phyloP scores from a whole-genome alignment of 2,888 invertebrate species.

The Cepaea hortensis region DNA sequence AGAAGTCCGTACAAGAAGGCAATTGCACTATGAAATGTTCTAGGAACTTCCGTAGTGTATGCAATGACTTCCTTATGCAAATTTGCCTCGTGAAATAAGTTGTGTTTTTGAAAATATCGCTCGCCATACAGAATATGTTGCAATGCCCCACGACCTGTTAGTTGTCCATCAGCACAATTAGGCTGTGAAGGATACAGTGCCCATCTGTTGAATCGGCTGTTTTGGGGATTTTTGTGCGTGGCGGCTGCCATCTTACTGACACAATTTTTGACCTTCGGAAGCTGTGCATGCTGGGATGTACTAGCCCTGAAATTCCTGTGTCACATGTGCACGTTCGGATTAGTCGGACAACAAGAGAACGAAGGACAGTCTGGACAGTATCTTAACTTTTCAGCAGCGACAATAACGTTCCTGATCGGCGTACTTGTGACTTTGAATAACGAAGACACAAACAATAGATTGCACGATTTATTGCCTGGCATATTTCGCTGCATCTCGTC shows the following conservation, averaged over 20 bases:
- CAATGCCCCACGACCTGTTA: slow-evolving; percentile 87
- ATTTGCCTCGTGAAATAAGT: slow-evolving; percentile 66
- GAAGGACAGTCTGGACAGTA: too few relatives aligned
- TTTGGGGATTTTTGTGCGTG: slow-evolving; percentile 4
- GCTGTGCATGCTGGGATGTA: slow-evolving; percentile 36
- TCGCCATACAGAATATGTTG: slow-evolving; percentile 87
- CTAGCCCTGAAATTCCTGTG: slow-evolving; percentile 52
- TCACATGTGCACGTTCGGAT: too few relatives aligned
- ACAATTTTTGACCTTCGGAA: slow-evolving; percentile 48
- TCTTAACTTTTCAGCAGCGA: too few relatives aligned
- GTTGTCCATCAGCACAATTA: slow-evolving; percentile 87
- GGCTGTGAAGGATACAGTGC: slow-evolving; percentile 64
- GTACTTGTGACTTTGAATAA: too few relatives aligned
- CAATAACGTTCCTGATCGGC: too few relatives aligned
- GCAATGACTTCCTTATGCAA: slow-evolving; percentile 78
- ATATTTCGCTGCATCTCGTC: too few relatives aligned
- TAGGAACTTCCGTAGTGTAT: slow-evolving; percentile 88
- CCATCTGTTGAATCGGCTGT: slow-evolving; percentile 55
- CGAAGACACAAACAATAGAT: too few relatives aligned
- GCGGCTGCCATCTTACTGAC: slow-evolving; percentile 52
- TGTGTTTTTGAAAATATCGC: slow-evolving; percentile 71
- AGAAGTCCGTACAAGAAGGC: slow-evolving; percentile 86
- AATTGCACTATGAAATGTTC: slow-evolving; percentile 93
- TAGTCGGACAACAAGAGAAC: too few relatives aligned
- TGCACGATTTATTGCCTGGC: too few relatives aligned